These are phyloP conservation scores for Acrocephalus kingi DNA, from an alignment of 2,113 vertebrate genomes.

Conservation along the genomic window DNA sequence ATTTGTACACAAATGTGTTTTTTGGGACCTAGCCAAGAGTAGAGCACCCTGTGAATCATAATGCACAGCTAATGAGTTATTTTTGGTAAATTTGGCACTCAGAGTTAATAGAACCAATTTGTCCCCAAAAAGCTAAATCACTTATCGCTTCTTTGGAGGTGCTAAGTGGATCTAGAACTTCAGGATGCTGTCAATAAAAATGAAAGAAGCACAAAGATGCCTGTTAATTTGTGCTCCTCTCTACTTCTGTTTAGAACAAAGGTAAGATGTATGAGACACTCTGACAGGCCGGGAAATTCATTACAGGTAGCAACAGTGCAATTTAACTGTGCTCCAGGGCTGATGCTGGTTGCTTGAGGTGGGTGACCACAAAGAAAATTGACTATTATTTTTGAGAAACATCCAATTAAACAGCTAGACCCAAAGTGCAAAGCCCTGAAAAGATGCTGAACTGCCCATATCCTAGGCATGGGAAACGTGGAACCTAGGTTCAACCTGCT, in stretches of 20 bases:
- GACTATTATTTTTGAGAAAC: neutral
- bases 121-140: conserved; percentile 76
- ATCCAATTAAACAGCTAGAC: neutral
- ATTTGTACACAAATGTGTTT: conserved; percentile 75
- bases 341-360: neutral
- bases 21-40: conserved; percentile 75
- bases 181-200: conserved; percentile 65
- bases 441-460: neutral
- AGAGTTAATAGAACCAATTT: conserved; percentile 73
- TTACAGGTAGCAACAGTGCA: neutral
- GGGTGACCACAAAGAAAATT: neutral
- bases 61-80: conserved; percentile 76
- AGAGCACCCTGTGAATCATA: conserved; percentile 72
- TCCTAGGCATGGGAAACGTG: neutral
- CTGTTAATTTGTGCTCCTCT: conserved; percentile 24
- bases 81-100: conserved; percentile 75
- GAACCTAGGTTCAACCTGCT: neutral
- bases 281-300: neutral
- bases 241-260: conserved; percentile 32
- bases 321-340: conserved; percentile 14
- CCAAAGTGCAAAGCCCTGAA: neutral
- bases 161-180: conserved; percentile 80
- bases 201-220: conserved; percentile 40
- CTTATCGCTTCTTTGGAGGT: conserved; percentile 75
- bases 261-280: neutral